These are phyloP conservation scores for Iselma pallidipennis DNA, from an alignment of 2,888 invertebrate genomes.

Conservation along the genomic window DNA sequence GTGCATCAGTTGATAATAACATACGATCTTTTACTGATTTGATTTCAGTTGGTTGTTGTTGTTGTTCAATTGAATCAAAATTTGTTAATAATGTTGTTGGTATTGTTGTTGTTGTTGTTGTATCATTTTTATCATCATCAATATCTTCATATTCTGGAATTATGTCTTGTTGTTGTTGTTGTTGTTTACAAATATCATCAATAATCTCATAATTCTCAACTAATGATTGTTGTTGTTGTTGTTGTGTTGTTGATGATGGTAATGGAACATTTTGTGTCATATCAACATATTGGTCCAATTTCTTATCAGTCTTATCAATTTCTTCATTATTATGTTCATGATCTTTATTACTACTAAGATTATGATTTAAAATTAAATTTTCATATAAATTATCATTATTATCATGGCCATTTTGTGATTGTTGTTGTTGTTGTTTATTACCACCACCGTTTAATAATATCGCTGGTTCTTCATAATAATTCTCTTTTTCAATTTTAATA, in stretches of 20 bases:
- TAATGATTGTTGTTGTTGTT: conserved; percentile 24
- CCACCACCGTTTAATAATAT: neutral
- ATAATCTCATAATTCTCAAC: conserved; percentile 28
- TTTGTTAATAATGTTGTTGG: conserved; percentile 29
- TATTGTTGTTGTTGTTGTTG: conserved; percentile 12
- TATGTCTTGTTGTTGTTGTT: neutral
- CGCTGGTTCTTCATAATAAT: conserved; percentile 36
- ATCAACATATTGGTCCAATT: conserved; percentile 40
- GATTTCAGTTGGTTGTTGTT: conserved; percentile 10
- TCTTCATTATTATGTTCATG: conserved; percentile 11
- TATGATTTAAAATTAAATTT: neutral
- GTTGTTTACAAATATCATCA: conserved; percentile 4
- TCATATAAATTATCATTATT: conserved; percentile 5
- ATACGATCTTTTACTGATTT: conserved; percentile 52
- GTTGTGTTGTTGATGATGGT: no score
- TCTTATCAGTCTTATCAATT: conserved; percentile 38
- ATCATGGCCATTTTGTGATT: conserved; percentile 32
- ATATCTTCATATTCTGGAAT: conserved; percentile 23
- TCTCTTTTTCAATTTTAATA: conserved; percentile 43
- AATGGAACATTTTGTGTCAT: conserved; percentile 25
- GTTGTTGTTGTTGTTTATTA: conserved; percentile 29
- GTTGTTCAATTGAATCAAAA: conserved; percentile 9
- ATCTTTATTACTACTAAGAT: neutral
- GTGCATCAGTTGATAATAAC: conserved; percentile 52
- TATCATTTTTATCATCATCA: conserved; percentile 9